Evolutionary conservation across 2,888 invertebrate species (phyloP), one percentile per base, ranked within the genome.

Genomic region (Cenopis cana): DNA sequence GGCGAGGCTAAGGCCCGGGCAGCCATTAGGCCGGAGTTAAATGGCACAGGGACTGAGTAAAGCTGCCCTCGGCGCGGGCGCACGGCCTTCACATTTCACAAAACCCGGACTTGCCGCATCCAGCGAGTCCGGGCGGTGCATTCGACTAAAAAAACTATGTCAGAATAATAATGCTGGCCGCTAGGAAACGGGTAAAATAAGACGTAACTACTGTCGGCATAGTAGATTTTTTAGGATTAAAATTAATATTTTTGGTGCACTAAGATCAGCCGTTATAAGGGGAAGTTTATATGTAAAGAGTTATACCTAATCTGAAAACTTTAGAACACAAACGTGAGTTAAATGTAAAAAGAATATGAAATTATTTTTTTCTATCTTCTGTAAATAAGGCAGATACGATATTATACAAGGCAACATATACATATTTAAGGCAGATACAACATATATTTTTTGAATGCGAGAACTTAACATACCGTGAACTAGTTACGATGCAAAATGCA

Each of bases 51-150:
- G 91, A 90, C 88, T 82, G 87, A 85, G 82, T 85, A 84, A 85
- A 87, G 86, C 83, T 86, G 89, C 89, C 86, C 88, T 89, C 89
- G 88, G 85, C 85, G 79, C 65, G 17, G 66, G 78, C 68, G 79
- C 67, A 77, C 83, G 92, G 85, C 93, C 93, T 93, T 93, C 93
- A 91, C 93, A 93, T 93, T 93, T 92, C 82, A 86, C 88, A 86
- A 89, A 82, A 93, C 91, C 93, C 93, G 93, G 93, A 93, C 91
- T 90, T 91, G 87, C 85, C 79, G 81, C 90, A 90, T 91, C 91
- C 89, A 89, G 85, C 82, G 83, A 77, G 82, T 82, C 79, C 79
- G 83, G 81, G 79, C 81, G 72, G 77, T 82, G 82, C 81, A 84
- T 79, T 82, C 77, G 76, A 79, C 84, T 80, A 81, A 79, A 82